phyloP scores from a whole-genome alignment of 2,888 invertebrate genomes.

The Diaprepes abbreviatus region DNA sequence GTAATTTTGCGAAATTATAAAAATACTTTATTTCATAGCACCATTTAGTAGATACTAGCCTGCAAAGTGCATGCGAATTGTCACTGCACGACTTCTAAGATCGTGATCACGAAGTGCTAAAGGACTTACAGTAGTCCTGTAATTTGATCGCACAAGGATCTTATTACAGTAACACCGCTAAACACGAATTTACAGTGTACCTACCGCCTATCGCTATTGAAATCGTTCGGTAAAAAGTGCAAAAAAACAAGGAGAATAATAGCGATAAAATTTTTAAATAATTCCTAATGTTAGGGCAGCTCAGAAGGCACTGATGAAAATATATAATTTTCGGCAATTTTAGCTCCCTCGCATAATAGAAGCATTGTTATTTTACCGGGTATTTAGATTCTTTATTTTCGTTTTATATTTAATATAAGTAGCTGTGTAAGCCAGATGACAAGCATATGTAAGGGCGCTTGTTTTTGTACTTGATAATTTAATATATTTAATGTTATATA shows the following conservation, averaged over 20 bases:
- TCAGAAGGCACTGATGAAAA: conserved; percentile 32
- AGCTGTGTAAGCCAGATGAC: conserved; percentile 31
- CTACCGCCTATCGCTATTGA: conserved; percentile 40
- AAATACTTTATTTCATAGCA: conserved; percentile 46
- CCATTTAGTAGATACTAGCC: conserved; percentile 42
- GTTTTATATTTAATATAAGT: conserved; percentile 4
- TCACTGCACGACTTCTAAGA: conserved; percentile 50
- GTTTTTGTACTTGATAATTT: no score
- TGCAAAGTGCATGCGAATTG: conserved; percentile 45
- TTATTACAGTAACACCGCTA: conserved; percentile 46
- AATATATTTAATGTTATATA: no score
- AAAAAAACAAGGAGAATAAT: conserved; percentile 30
- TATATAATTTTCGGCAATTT: conserved; percentile 44
- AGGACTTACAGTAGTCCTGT: conserved; percentile 50
- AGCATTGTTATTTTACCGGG: conserved; percentile 13
- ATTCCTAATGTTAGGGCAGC: conserved; percentile 39
- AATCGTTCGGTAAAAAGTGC: conserved; percentile 33
- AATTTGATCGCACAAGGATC: conserved; percentile 48
- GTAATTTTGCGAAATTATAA: conserved; percentile 48
- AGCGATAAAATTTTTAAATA: conserved; percentile 42
- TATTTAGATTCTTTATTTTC: conserved; percentile 13
- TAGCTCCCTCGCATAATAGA: conserved; percentile 19
- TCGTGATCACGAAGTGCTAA: conserved; percentile 52
- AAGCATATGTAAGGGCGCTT: conserved; percentile 5
- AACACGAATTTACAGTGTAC: conserved; percentile 49